Base-by-base conservation (phyloP, 2,113 vertebrate species). In the Mormyrus iriodes region DNA sequence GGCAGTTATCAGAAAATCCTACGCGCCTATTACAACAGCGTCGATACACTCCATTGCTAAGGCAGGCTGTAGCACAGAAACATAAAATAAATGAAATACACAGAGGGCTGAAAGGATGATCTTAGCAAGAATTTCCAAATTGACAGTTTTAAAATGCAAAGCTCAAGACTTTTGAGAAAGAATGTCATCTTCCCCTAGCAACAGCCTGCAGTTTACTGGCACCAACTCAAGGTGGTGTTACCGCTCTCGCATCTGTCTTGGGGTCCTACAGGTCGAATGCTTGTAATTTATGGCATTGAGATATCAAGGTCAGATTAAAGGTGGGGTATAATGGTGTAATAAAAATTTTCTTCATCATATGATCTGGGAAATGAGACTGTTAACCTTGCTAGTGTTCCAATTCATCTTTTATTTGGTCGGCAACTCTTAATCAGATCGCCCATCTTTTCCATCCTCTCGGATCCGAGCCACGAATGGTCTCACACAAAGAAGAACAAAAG, bases 161-260 rank as follows among this genome's bases (percentile, higher is more conserved):
- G n/a, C 55, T 87, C 86, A 61, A 61, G 19, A 86, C 49, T 86
- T 86, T n/a, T 53, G 9, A 86, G 49, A 39, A 87, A 65, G 52
- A 87, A 61, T 61, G 55, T 24, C 86, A 65, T 44, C 61, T 69
- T 27, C 53, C 86, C 86, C 42, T 46, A 53, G 35, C 86, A 65
- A 87, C 19, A 46, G 9, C 35, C 31, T 61, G 86, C 19, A 44
- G 86, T n/a, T 44, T 61, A 4, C 19, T 87, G 52, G 35, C 52
- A 42, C 27, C 12, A 46, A 49, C 82, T 44, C 24, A 61, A n/a
- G 39, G 42, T 13, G 39, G 31, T 58, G 55, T 61, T 42, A 61
- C 9, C 4, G 31, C 31, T 87, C 35, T 27, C 3, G 15, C 42
- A 1, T 42, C 35, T 79, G 35, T 79, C 31, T 79, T 79, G 42